A percentile compares a stretch with the other conserved stretches of the same genome.
Conservation (phyloP, 2,888 invertebrate genomes). For the Empis livida region DNA sequence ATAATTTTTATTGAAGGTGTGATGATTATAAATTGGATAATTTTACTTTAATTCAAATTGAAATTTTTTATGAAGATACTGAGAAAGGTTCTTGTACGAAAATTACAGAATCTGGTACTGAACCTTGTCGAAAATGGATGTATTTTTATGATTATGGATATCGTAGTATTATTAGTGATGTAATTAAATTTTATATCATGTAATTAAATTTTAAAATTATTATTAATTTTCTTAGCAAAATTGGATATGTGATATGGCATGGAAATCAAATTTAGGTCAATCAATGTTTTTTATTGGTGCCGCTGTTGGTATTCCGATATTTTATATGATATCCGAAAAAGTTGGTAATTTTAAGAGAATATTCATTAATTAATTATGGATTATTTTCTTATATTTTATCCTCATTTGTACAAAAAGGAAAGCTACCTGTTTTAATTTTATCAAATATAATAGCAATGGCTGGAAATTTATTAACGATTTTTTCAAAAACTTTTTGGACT, state of each 20-base stretch:
- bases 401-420: too few relatives aligned
- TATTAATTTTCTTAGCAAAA: constrained; percentile 28
- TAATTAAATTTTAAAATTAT: too few relatives aligned
- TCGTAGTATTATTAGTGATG: constrained; percentile 42
- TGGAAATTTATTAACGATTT: constrained; percentile 41
- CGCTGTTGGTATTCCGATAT: constrained; percentile 41
- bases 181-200: constrained; percentile 15
- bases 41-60: too few relatives aligned
- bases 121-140: constrained; percentile 35
- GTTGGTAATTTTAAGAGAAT: constrained; percentile 24
- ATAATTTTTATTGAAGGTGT: too few relatives aligned
- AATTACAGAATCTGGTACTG: background rate
- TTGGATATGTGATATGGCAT: constrained; percentile 45
- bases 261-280: constrained; percentile 44
- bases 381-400: too few relatives aligned
- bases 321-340: constrained; percentile 44
- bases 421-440: constrained; percentile 41
- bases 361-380: too few relatives aligned
- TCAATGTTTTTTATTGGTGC: constrained; percentile 48
- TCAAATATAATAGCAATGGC: constrained; percentile 39
- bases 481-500: constrained; percentile 32
- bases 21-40: too few relatives aligned
- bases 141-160: constrained; percentile 38
- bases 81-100: too few relatives aligned
- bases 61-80: too few relatives aligned